These are phyloP conservation scores for Mungos mungo DNA, from an alignment of 2,113 vertebrate species.

Conservation along the genomic window DNA sequence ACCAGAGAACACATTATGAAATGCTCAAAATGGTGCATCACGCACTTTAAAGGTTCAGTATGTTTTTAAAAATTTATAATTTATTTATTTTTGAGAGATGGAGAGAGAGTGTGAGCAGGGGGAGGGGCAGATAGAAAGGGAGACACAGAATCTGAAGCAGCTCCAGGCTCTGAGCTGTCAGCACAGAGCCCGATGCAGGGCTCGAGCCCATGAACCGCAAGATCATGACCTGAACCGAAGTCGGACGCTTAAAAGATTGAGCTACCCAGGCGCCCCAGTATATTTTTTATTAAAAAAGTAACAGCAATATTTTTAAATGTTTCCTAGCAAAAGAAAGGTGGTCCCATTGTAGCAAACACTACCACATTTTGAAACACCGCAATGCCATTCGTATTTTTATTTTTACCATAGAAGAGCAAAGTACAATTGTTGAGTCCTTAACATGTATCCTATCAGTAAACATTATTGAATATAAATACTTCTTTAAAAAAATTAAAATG, in stretches of 20 bases:
- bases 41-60: background rate
- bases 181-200: too few species aligned
- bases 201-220: rapidly evolving
- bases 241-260: too few species aligned
- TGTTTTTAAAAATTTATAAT: too few species aligned
- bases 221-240: too few species aligned
- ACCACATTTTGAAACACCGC: background rate
- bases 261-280: too few species aligned
- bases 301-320: background rate
- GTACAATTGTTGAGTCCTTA: background rate
- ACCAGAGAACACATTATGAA: background rate
- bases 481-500: background rate
- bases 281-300: background rate
- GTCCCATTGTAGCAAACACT: background rate
- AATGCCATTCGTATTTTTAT: background rate
- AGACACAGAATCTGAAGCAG: too few species aligned
- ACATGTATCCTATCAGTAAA: background rate
- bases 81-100: too few species aligned
- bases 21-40: background rate
- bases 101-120: too few species aligned
- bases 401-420: background rate
- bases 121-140: too few species aligned
- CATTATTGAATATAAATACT: background rate
- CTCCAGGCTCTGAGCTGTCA: too few species aligned
- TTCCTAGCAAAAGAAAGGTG: background rate